Conservation (phyloP, 2,113 vertebrate genomes). For the Poeciliopsis retropinna region DNA sequence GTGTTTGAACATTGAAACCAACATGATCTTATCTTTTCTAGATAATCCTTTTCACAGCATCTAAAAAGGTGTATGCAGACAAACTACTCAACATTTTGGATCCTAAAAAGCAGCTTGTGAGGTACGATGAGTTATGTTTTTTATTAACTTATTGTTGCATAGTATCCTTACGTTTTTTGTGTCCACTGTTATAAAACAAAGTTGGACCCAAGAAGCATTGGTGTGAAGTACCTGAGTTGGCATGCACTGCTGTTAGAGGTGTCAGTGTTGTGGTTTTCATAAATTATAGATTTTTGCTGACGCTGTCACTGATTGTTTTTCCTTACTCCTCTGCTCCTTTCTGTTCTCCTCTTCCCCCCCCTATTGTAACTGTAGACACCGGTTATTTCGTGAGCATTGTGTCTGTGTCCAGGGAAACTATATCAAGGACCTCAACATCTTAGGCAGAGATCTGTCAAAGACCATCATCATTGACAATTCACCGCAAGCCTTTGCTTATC, state of each 20-base stretch:
- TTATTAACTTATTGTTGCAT: background rate
- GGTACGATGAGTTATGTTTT: constrained; percentile 76
- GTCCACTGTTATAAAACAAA: background rate
- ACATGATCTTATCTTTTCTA: constrained; percentile 46
- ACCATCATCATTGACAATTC: constrained; percentile 99
- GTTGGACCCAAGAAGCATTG: background rate
- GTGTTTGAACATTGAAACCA: background rate
- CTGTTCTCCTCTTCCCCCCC: constrained; percentile 7
- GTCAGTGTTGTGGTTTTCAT: constrained; percentile 60
- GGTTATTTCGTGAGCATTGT: constrained; percentile 98
- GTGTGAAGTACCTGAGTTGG: background rate
- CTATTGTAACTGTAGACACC: constrained; percentile 83
- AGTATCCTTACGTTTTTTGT: background rate
- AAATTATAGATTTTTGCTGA: constrained; percentile 63
- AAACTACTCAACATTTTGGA: constrained; percentile 99
- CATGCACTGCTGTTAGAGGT: constrained; percentile 31
- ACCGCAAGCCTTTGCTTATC: constrained; percentile 99
- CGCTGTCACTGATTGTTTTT: constrained; percentile 45
- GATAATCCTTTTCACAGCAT: constrained; percentile 99
- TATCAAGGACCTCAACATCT: constrained; percentile 98
- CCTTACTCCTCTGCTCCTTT: constrained; percentile 6
- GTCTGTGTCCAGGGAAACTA: constrained; percentile 99
- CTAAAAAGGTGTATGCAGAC: constrained; percentile 99
- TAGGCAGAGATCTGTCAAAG: constrained; percentile 98
- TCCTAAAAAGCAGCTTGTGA: constrained; percentile 98